phyloP scores from a whole-genome alignment of 30 jellyfish, hydroid and myxozoan species.

The Aurelia coerulea region DNA sequence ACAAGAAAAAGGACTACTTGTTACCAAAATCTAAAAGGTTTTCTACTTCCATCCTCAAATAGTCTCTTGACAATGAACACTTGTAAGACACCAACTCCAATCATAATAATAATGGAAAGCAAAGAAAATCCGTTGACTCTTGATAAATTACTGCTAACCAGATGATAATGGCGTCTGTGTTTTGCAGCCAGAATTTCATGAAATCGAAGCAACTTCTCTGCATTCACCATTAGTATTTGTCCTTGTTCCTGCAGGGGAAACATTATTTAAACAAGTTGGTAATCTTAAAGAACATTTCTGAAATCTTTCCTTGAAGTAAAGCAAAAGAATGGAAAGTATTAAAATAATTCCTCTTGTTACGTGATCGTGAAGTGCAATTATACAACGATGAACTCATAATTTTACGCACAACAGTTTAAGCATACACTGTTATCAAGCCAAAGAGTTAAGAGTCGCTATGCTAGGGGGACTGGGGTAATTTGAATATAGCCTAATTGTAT shows the following conservation, averaged over 20 bases:
- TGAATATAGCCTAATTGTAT: no score
- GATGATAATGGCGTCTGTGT: conserved; percentile 53
- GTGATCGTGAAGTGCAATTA: no score
- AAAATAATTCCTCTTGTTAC: no score
- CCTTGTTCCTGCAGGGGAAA: conserved; percentile 7
- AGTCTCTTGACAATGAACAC: conserved; percentile 57
- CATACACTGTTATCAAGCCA: no score
- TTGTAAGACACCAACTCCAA: conserved; percentile 53
- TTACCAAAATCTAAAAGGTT: conserved; percentile 13
- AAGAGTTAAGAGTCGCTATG: no score
- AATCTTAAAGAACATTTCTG: no score
- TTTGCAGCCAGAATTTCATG: conserved; percentile 53
- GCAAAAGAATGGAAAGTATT: no score
- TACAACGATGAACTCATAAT: no score
- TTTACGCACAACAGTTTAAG: no score
- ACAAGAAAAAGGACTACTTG: not conserved
- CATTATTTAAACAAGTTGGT: no score
- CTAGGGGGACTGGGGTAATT: no score
- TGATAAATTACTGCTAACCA: conserved; percentile 41
- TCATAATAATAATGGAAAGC: conserved; percentile 47
- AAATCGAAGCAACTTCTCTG: conserved; percentile 25
- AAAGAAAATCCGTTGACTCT: conserved; percentile 60
- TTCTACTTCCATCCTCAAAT: conserved; percentile 51
- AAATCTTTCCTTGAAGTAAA: no score
- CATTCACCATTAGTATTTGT: conserved; percentile 11